phyloP scores from a whole-genome alignment of 2,113 vertebrate species.

The Misgurnus mizolepis region DNA sequence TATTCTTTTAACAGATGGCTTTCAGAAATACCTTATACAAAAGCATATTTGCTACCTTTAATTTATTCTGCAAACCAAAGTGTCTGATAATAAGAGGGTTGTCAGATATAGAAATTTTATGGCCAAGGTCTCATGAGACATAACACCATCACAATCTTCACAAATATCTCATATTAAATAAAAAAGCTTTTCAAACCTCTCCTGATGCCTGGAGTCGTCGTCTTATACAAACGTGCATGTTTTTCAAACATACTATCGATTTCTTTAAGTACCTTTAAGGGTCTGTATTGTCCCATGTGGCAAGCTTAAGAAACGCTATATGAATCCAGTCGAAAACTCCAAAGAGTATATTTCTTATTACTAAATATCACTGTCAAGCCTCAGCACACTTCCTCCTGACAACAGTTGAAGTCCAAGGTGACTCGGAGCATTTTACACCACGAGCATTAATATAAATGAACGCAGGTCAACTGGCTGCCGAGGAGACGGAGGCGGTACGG shows the following conservation, averaged over 20 bases:
- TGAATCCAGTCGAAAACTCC: constrained; percentile 20
- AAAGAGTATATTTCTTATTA: constrained; percentile 43
- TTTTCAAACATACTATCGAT: neutral
- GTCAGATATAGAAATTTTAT: neutral
- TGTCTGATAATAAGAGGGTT: too few relatives aligned
- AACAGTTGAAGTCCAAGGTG: constrained; percentile 45
- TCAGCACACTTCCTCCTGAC: constrained; percentile 26
- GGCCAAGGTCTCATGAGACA: neutral
- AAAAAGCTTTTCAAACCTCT: neutral
- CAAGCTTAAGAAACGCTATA: constrained; percentile 12
- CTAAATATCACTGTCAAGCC: constrained; percentile 42
- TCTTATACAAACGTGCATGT: too few relatives aligned
- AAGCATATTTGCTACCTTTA: too few relatives aligned
- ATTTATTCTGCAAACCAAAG: too few relatives aligned
- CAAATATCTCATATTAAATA: neutral
- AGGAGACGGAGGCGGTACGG: constrained; percentile 63
- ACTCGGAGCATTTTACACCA: constrained; percentile 40
- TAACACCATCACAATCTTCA: neutral
- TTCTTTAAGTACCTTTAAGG: neutral
- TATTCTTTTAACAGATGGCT: too few relatives aligned
- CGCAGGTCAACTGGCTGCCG: constrained; percentile 63
- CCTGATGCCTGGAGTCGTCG: too few relatives aligned
- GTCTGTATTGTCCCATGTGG: neutral
- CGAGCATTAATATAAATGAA: constrained; percentile 48
- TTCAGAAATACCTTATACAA: too few relatives aligned